Evolutionary conservation across 2,888 invertebrate species (phyloP), one percentile per base, ranked within the genome.

Genomic region (Thelaira solivaga): DNA sequence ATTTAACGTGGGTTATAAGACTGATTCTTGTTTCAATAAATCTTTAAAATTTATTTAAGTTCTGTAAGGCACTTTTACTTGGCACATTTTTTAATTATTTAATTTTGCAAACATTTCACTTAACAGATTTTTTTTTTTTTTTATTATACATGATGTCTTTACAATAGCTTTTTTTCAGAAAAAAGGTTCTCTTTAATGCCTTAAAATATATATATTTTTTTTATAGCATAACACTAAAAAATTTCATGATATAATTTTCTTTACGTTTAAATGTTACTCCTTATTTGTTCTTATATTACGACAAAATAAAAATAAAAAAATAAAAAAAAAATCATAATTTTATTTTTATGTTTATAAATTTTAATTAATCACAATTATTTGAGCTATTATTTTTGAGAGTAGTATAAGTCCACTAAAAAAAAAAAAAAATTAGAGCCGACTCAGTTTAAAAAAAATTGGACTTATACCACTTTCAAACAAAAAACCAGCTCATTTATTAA

Each of bases 1-100:
- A 62, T 47, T 73, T 8, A 36, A 73, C 51, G 65, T 73, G 65
- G 51, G 51, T 24, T 10, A 47, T 13, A 31, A 39, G 36, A n/a
- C 34, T 18, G 1, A 16, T 47, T 57, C 16, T 47, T 39, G 8
- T 43, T 18, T 26, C 4, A 41, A 53, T 51, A 11, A 7, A 22
- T 31, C 8, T 64, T 24, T 75, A 72, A 26, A 5, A 26, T 5
- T 26, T 26, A 5, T 26, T 5, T 26, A 26, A 5, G 26, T 6
- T 26, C 6, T 26, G 26, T 26, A 39, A 80, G 76, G 80, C 80
- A 80, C 80, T 65, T 36, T 68, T 49, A 41, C 24, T 76, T 79
- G 80, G 78, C 78, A 80, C 74, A 80, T 61, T 76, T 73, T 10
- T 26, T 4, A 4, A 13, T 36, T 4, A 34, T 5, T 51, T 61